These are phyloP conservation scores for Apaloderma vittatum DNA, from an alignment of 2,113 vertebrate species.

Conservation along the genomic window DNA sequence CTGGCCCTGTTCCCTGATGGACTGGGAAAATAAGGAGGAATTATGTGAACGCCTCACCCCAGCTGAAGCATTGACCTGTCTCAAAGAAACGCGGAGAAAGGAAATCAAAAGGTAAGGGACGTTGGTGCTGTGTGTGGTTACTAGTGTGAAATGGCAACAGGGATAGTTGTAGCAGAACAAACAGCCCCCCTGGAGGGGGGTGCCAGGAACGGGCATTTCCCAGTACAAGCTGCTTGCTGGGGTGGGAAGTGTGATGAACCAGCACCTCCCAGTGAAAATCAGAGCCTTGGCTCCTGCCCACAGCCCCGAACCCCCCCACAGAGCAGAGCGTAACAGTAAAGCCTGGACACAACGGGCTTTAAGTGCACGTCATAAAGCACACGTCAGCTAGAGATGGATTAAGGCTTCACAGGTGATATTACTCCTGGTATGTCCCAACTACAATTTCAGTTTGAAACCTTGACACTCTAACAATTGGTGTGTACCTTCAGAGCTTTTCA, in stretches of 20 bases:
- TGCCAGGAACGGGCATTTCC: not conserved
- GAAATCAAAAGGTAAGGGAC: not conserved
- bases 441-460: not conserved
- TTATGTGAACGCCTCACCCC: not conserved
- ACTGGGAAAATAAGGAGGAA: not conserved
- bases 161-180: not conserved
- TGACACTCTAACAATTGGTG: too few species aligned
- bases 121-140: not conserved
- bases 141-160: not conserved
- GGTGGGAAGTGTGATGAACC: not conserved
- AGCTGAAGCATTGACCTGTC: not conserved
- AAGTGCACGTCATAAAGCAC: rapidly evolving
- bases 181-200: too few species aligned
- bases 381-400: not conserved
- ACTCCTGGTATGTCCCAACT: not conserved
- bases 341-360: rapidly evolving
- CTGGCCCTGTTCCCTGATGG: not conserved
- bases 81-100: not conserved
- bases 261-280: not conserved
- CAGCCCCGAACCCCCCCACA: not conserved
- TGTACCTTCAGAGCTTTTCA: not conserved
- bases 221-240: not conserved
- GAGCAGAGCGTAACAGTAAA: rapidly evolving
- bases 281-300: not conserved
- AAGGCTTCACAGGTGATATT: not conserved